Evolutionary conservation across 92 coral and sea anemone genomes (phyloP).

Genomic region (Phenganax subtilis): DNA sequence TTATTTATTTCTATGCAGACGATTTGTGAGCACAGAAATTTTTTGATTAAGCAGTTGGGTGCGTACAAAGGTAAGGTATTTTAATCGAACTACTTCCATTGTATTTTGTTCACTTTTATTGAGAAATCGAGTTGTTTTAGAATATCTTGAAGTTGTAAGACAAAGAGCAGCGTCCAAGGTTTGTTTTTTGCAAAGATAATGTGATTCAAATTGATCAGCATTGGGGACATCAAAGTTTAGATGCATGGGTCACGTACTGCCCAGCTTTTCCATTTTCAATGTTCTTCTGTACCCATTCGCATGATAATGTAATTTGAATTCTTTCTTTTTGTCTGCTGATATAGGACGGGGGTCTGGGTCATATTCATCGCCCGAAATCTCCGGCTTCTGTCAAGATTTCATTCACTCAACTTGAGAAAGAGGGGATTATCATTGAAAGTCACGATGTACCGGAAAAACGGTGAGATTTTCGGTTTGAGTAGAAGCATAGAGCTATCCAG

Average conservation of each 20-base stretch:
- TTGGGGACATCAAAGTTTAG: background rate
- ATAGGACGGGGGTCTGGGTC: conserved; percentile 37
- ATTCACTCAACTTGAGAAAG: conserved; percentile 80
- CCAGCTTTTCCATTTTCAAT: background rate
- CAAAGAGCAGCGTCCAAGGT: conserved; percentile 80
- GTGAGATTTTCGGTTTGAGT: conserved; percentile 34
- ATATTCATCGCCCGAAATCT: conserved; percentile 32
- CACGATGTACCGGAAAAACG: conserved; percentile 73
- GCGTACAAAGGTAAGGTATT: conserved; percentile 76
- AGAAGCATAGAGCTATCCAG: too few relatives aligned
- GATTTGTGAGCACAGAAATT: conserved; percentile 64
- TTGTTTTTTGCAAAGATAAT: background rate
- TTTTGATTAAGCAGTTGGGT: conserved; percentile 69
- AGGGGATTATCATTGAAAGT: conserved; percentile 73
- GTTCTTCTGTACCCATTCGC: background rate
- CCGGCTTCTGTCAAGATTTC: conserved; percentile 53
- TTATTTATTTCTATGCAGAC: conserved; percentile 51
- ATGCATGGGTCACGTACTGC: background rate
- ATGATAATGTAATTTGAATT: background rate
- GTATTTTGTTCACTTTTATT: background rate
- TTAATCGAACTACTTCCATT: background rate
- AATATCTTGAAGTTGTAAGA: conserved; percentile 79
- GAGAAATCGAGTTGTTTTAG: conserved; percentile 37
- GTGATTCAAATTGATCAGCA: too few relatives aligned
- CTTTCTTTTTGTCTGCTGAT: background rate